Base-by-base conservation (phyloP, 2,888 invertebrate species). In the Malthinus flaveolus region DNA sequence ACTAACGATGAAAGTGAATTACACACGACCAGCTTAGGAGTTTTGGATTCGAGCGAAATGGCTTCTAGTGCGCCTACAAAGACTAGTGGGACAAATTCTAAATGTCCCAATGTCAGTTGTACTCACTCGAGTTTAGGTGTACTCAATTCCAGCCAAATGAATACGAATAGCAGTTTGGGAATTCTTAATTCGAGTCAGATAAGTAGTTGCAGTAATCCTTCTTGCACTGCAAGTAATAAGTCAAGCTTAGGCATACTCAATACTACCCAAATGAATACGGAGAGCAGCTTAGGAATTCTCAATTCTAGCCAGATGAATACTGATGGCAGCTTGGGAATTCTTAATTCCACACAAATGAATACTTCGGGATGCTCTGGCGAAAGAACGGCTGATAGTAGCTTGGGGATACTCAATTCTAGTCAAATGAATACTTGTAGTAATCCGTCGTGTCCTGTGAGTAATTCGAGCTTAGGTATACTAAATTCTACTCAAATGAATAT, bases 311-410 rank as follows among this genome's bases (percentile, higher is more conserved):
- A 39, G 12, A 39, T 39, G 39, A 39, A 23, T 9, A 7, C n/a
- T n/a, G n/a, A n/a, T n/a, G n/a, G n/a, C n/a, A 32, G 45, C 15
- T 45, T 52, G n/a, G 52, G 52, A 8, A 45, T 34, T 5, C 13
- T 46, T 8, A 34, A 47, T 1, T 33, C 35, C 7, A 10, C 10
- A 9, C 45, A 54, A 13, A 45, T 48, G 44, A 45, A 54, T 15
- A n/a, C 3, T 13, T 35, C 53, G 3, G 5, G 9, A 7, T 8
- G 7, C 23, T 12, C 37, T 3, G 11, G 39, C 2, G 23, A 5
- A 23, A 23, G 3, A 5, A 23, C 23, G 5, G 3, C 23, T 23
- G 5, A 23, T 23, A 23, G 23, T 23, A 23, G 23, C 8, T 39
- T 39, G 13, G 39, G 39, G 1, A 39, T 12, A 1, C 11, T 37